Evolutionary conservation across 2,113 vertebrate genomes (phyloP), one percentile per base, ranked within the genome.

Genomic region (Scomber colias): DNA sequence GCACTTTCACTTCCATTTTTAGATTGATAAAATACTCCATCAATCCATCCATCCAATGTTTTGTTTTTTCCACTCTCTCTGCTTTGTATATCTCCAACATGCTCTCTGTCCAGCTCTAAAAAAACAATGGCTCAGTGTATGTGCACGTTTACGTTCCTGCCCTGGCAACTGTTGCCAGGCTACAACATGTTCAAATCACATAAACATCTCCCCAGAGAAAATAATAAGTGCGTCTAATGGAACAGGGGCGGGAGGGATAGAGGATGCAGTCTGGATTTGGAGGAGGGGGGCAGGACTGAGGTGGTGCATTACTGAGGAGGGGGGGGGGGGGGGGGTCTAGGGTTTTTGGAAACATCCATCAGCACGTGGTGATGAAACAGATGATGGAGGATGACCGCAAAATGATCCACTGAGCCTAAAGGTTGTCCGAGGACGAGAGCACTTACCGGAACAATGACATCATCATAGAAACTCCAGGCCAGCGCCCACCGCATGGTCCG

Each of bases 401-500:
- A 46, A 24, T 48, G 46, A 48, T 40, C 17, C 27, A 59, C 16
- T 53, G 46, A 54, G 51, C 31, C 49, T 21, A 8, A 46, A 45
- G 48, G 40, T 45, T 11, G 27, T 24, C 45, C n/a, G 3, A 8
- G 46, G 66, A 45, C 56, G n/a, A 27, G 13, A 31, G n/a, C 56
- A 94, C 97, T 97, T 95, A 99, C 98, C 59, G 98, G 98, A 65
- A 99, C 97, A 57, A 91, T 94, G 30, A 98, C 97, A 15, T 98
- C 96, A 30, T 99, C 96, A 73, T 98, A 98, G 94, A 99, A 99
- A 89, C 97, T 99, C 98, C 98, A 99, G 1, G 98, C 98, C 84
- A 99, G 94, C 1, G 98, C 98, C 98, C 98, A 99, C 44, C 97
- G 95, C 98, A 99, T 99, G 53, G 98, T 99, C 11, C 98, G 96